Evolutionary conservation across 30 jellyfish, hydroid and myxozoan genomes (phyloP).

Genomic region (Nemopilema nomurai): DNA sequence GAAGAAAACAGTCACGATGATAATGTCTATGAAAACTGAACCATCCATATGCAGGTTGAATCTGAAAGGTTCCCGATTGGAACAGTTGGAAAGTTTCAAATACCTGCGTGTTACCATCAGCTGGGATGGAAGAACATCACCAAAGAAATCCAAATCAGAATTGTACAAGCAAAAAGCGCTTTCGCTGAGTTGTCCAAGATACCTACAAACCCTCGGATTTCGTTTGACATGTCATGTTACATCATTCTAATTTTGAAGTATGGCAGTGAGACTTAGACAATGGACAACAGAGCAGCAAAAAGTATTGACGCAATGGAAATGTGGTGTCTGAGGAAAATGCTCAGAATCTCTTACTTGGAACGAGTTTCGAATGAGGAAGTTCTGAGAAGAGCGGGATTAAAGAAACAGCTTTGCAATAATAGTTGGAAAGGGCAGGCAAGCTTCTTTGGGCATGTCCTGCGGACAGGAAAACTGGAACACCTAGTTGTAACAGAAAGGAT

Average conservation of each 20-base stretch:
- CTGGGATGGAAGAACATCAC: background rate
- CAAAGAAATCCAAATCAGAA: background rate
- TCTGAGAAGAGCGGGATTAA: constrained; percentile 17
- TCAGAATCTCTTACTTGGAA: background rate
- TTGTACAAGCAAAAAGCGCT: background rate
- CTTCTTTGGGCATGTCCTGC: constrained; percentile 13
- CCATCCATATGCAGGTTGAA: too few species aligned
- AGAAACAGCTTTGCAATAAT: background rate
- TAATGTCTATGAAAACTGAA: too few species aligned
- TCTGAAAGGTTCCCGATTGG: too few species aligned
- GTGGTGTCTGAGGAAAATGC: too few species aligned
- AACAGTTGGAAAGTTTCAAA: background rate
- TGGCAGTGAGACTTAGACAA: background rate
- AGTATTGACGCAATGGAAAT: too few species aligned
- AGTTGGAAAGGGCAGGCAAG: constrained; percentile 17
- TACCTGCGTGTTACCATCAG: background rate
- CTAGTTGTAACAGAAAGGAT: constrained; percentile 3
- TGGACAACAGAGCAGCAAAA: background rate
- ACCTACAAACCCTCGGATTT: background rate
- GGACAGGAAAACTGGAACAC: constrained; percentile 19
- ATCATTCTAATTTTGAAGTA: background rate
- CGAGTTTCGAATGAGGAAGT: constrained; percentile 33
- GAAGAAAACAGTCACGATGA: too few species aligned
- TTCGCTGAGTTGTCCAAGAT: background rate
- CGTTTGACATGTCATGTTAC: background rate